Evolutionary conservation across 2,888 invertebrate species (phyloP), one percentile per base, ranked within the genome.

Genomic region (Melinaea menophilus): DNA sequence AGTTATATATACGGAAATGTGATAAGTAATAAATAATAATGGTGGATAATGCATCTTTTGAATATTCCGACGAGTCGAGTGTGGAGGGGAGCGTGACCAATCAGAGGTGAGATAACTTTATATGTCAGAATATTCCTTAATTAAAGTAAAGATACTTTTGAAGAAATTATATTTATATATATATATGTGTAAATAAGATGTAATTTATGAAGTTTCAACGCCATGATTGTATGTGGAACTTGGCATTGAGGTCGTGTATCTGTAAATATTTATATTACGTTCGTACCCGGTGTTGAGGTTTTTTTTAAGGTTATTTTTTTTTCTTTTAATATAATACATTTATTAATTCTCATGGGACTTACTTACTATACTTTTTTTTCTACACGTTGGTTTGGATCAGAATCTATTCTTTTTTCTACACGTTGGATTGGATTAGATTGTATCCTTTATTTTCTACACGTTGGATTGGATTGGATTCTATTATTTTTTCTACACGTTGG

Each of bases 21-120:
- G 68, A 68, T 63, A 65, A 60, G 56, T 63, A 69, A 85, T 69
- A 65, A 60, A 56, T 63, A 69, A 85, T 69, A 75, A 89, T 90
- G 88, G 87, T 88, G 72, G 89, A 90, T 75, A 90, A 90, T 77
- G 88, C 81, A 2, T 88, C 87, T 4, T 89, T 86, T 64, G 88
- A 90, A 69, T 85, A 82, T 69, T 89, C 88, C 3, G 90, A 89
- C 61, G 89, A 86, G 67, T 90, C 90, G 13, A 88, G 88, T 59
- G 79, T 78, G 4, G 86, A 85, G 58, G 82, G 80, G 64, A 73
- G 72, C 60, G 61, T 58, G 22, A 63, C 35, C 31, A 73, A 74
- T 69, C 72, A 77, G 64, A 78, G 85, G 88, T 88, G 78, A 86
- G 87, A 67, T 55, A 74, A 48, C 9, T 59, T 62, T 63, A 9